These are phyloP conservation scores for Oscheius myriophilus DNA, from an alignment of 2,888 invertebrate genomes.

Conservation along the genomic window DNA sequence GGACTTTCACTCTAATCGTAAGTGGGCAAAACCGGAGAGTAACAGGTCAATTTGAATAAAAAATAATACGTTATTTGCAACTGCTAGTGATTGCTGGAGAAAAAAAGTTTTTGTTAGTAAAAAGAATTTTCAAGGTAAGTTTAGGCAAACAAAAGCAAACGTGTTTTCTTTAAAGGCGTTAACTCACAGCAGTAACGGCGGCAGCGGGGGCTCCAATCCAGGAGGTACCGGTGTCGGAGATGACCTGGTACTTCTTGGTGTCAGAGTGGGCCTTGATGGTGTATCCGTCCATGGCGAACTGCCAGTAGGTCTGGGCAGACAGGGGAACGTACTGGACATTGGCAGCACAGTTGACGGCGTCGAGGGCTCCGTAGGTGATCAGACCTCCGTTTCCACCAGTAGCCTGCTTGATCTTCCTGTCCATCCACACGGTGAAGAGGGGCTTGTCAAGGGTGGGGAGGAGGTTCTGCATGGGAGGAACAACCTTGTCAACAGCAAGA, in stretches of 20 bases:
- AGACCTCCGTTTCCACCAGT: constrained; percentile 28
- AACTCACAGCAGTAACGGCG: constrained; percentile 35
- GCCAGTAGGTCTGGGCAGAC: constrained; percentile 65
- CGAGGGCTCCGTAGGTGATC: constrained; percentile 65
- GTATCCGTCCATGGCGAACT: constrained; percentile 59
- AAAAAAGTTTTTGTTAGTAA: no score
- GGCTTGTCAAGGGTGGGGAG: constrained; percentile 80
- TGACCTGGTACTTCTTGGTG: constrained; percentile 46
- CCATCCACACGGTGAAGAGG: constrained; percentile 93
- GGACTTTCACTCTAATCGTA: no score
- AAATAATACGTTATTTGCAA: no score
- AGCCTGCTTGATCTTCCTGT: constrained; percentile 38
- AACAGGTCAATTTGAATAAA: no score
- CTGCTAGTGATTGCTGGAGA: no score
- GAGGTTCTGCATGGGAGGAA: constrained; percentile 92
- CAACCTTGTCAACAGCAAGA: constrained; percentile 88
- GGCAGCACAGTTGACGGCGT: constrained; percentile 59
- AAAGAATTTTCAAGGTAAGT: no score
- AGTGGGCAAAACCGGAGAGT: no score
- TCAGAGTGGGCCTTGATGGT: constrained; percentile 46
- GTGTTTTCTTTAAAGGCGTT: no score
- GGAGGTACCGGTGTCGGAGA: constrained; percentile 65
- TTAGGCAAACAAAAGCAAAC: no score
- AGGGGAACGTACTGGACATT: constrained; percentile 56
- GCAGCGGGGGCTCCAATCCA: constrained; percentile 55